Evolutionary conservation across 2,888 invertebrate species (phyloP), one percentile per base, ranked within the genome.

Genomic region (Philereme vetulata): DNA sequence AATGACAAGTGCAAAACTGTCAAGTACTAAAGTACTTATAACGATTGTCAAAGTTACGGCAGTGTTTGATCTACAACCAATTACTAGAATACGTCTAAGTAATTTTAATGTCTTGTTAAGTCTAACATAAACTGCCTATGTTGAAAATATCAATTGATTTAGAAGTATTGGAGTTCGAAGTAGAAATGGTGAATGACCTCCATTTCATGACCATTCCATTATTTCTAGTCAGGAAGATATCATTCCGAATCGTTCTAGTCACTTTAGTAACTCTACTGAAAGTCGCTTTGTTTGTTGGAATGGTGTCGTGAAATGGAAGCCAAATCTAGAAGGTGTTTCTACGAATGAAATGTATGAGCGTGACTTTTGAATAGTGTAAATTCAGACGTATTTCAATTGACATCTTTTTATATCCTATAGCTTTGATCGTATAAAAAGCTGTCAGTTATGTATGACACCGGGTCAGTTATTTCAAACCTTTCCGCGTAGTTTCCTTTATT

Each of bases 61-160:
- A 66, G 66, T 66, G 55, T 45, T 58, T 59, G 60, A 62, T 67
- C 67, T 67, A 74, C 68, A 74, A 75, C 74, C 88, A 88, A 89
- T 90, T 89, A 90, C 78, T 90, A 90, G 88, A 78, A 81, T 84
- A 83, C 75, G 45, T 77, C 77, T 77, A 77, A 79, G 75, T 81
- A 83, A 76, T 74, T 72, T 78, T 81, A 77, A 81, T 67, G 72
- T 82, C 78, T 81, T 80, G 70, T 85, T 21, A 84, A 86, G 77
- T 83, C 77, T 86, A 89, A 90, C 89, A 85, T 77, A 77, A 88
- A 90, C 90, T 91, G 90, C 90, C 90, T 87, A 82, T 72, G 73
- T 78, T 75, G 72, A 74, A 75, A 72, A 85, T 86, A 86, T 86
- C 85, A 85, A 76, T 80, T 81, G 80, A 80, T 73, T 82, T 76